Percentiles rank a stretch among this genome's conserved stretches.
These are phyloP conservation scores for Atherinomorus stipes DNA, from an alignment of 2,113 vertebrate species.

Conservation along the genomic window DNA sequence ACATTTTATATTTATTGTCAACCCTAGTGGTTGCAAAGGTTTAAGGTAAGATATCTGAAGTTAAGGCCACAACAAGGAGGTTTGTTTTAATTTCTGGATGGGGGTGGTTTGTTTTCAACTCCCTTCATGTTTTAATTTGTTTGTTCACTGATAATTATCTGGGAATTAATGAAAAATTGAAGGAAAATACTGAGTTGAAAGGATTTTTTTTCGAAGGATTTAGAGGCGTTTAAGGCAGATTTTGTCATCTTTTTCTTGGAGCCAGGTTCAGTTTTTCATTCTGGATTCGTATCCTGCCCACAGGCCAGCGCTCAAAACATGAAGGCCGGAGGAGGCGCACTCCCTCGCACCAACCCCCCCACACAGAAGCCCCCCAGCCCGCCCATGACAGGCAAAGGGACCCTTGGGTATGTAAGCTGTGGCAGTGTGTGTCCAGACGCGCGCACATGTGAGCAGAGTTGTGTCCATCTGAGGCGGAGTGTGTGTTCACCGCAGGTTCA, in stretches of 20 bases:
- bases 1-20: constrained; percentile 90
- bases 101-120: background rate
- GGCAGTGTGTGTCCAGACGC: background rate
- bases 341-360: constrained; percentile 95
- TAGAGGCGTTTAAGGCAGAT: too few species aligned
- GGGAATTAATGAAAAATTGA: background rate
- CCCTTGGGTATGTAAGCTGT: constrained; percentile 90
- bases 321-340: constrained; percentile 94
- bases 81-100: background rate
- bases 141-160: too few species aligned
- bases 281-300: background rate
- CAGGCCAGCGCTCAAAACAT: constrained; percentile 99
- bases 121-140: background rate
- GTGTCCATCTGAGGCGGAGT: background rate
- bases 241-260: too few species aligned
- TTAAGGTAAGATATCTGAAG: constrained; percentile 95
- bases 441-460: background rate
- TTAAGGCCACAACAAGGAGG: constrained; percentile 1
- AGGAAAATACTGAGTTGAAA: too few species aligned
- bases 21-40: constrained; percentile 99
- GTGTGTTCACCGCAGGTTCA: background rate
- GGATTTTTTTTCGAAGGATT: too few species aligned
- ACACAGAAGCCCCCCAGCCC: constrained; percentile 99
- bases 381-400: constrained; percentile 95
- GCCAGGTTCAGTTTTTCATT: too few species aligned